Evolutionary conservation across 2,888 invertebrate species (phyloP).

Genomic region (Piscicola geometra): DNA sequence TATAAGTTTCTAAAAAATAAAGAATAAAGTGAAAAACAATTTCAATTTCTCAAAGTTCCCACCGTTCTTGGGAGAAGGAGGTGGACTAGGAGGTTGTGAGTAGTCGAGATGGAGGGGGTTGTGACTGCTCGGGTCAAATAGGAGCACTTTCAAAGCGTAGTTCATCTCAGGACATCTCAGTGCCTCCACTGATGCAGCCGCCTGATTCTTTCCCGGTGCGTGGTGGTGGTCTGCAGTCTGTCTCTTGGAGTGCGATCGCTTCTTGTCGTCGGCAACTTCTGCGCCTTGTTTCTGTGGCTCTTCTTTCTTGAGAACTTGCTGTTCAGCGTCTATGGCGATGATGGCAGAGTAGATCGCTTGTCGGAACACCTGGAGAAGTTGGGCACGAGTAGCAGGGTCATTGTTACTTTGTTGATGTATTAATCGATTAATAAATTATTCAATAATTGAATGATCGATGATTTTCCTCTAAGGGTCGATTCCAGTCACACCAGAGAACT

Average conservation of each 20-base stretch:
- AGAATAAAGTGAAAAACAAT: too few species aligned
- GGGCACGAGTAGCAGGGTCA: too few species aligned
- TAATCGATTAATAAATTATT: too few species aligned
- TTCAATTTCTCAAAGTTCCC: too few species aligned
- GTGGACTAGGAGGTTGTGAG: slow-evolving; percentile 24
- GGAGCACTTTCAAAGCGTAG: slow-evolving; percentile 54
- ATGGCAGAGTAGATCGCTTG: neutral
- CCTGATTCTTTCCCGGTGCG: neutral
- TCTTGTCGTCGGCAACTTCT: neutral
- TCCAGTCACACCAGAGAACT: too few species aligned
- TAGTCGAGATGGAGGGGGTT: slow-evolving; percentile 49
- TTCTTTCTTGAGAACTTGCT: neutral
- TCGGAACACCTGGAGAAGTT: slow-evolving; percentile 5
- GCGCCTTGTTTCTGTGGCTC: neutral
- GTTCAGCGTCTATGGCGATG: neutral
- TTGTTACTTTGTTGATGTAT: too few species aligned
- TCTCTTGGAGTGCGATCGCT: neutral
- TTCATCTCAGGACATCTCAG: slow-evolving; percentile 48
- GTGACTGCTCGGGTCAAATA: slow-evolving; percentile 50
- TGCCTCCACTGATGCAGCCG: too few species aligned
- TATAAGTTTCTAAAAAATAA: too few species aligned
- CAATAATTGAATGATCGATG: too few species aligned
- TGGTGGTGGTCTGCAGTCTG: neutral
- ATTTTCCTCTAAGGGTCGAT: too few species aligned
- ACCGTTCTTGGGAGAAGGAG: too few species aligned